Conservation (phyloP, 2,888 invertebrate species). For the Ophion slaviceki region DNA sequence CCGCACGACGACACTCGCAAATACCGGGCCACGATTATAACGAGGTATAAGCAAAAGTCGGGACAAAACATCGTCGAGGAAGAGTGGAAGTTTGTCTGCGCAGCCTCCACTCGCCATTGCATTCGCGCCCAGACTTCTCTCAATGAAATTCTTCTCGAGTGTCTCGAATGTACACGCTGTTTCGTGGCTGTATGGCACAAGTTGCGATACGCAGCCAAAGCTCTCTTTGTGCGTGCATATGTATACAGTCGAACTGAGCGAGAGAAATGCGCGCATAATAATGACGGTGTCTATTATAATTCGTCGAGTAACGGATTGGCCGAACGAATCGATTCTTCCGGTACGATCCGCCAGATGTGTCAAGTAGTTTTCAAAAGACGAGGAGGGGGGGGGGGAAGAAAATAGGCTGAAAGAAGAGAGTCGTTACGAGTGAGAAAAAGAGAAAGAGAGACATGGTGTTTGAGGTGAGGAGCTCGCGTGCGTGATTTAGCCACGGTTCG, state of each 20-base stretch:
- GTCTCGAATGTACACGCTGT: constrained; percentile 18
- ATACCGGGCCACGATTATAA: constrained; percentile 45
- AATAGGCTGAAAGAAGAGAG: constrained; percentile 10
- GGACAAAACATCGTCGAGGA: constrained; percentile 38
- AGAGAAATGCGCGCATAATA: constrained; percentile 37
- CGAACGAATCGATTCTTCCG: constrained; percentile 60
- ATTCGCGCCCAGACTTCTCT: constrained; percentile 39
- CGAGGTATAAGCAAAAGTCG: constrained; percentile 53
- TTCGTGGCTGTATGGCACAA: constrained; percentile 14
- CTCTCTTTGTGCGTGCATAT: neutral
- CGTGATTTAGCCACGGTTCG: constrained; percentile 52
- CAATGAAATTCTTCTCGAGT: constrained; percentile 63
- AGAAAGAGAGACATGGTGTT: constrained; percentile 6
- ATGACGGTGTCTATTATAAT: constrained; percentile 58
- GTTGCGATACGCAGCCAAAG: constrained; percentile 19
- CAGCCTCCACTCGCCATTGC: constrained; percentile 49
- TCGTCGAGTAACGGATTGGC: constrained; percentile 55
- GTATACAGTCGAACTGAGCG: constrained; percentile 12
- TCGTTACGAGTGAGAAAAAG: neutral
- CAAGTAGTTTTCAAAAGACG: constrained; percentile 14
- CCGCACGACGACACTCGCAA: neutral
- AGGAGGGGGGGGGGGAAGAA: constrained; percentile 5
- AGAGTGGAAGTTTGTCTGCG: constrained; percentile 48
- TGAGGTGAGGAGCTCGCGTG: constrained; percentile 38
- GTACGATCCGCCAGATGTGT: constrained; percentile 32